Conservation (phyloP, 2,888 invertebrate species). For the Polymixis flavicincta region DNA sequence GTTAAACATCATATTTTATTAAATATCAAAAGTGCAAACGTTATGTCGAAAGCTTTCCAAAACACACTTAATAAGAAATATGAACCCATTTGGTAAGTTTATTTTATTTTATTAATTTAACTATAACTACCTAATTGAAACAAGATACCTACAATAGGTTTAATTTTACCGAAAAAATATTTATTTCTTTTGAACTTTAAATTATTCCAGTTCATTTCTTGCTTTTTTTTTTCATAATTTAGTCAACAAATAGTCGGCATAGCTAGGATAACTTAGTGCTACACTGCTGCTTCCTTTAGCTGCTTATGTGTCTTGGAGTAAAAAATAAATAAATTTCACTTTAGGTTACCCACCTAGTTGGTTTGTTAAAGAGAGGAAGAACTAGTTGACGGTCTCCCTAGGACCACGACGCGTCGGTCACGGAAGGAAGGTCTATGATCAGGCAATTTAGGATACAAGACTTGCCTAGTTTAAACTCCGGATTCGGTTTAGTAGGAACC, state of each 20-base stretch:
- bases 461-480: slow-evolving; percentile 15
- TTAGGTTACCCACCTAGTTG: neutral
- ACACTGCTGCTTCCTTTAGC: neutral
- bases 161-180: neutral
- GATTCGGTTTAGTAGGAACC: slow-evolving; percentile 4
- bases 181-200: neutral
- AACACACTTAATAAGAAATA: slow-evolving; percentile 71
- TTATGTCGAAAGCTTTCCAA: slow-evolving; percentile 69
- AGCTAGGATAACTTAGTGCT: neutral
- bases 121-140: neutral
- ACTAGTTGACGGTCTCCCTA: slow-evolving; percentile 43
- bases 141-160: no score
- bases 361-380: slow-evolving; percentile 81
- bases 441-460: slow-evolving; percentile 36
- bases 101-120: neutral
- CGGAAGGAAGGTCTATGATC: slow-evolving; percentile 46
- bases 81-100: slow-evolving; percentile 77
- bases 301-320: no score
- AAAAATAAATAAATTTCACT: slow-evolving; percentile 32
- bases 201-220: neutral
- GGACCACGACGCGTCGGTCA: slow-evolving; percentile 1
- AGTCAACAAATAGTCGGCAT: neutral
- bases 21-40: slow-evolving; percentile 25
- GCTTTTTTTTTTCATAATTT: neutral
- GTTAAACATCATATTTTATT: slow-evolving; percentile 7